Base-by-base conservation (phyloP, 2,113 vertebrate genomes). In the Hydrochoerus hydrochaeris region DNA sequence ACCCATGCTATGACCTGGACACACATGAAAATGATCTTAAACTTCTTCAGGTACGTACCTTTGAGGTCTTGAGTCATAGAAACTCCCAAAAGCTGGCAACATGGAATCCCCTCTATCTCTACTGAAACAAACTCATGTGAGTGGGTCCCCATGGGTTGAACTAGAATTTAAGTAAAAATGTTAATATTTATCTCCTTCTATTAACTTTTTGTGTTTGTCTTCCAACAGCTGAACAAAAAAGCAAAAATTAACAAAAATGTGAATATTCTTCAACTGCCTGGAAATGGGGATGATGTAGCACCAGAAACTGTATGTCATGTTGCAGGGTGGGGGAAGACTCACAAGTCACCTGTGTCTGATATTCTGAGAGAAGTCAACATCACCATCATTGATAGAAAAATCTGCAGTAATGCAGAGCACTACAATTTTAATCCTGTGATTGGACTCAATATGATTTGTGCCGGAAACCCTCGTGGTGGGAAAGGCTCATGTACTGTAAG, bases 381-480 rank as follows among this genome's bases (percentile, higher is more conserved):
- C 94, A 98, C 98, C 3, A 41, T 99, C 86, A 97, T 99, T 67
- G 95, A 87, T 1, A 98, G 98, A 88, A 8, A 87, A 88, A 89
- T 0, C 73, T 99, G 99, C 98, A 99, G 98, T 0, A 26, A 98
- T 11, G 0, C 49, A 0, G 1, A 77, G 0, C 98, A 99, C 90
- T 98, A 98, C 35, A 90, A 95, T 9, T 69, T n/a, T 1, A 28
- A 95, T 0, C 98, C 98, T 46, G 1, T 82, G 19, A 97, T 99
- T 96, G 98, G 98, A 81, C 10, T 44, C 2, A 98, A 95, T 28
- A 99, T 99, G 99, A 97, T 99, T 95, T 99, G 99, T 5, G 98
- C 98, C 2, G 98, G 98, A 16, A 85, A 20, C 60, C 46, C 0
- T 54, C 44, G 2, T 0, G 98, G 98, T 65, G 73, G 80, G 73